Base-by-base conservation (phyloP, 2,113 vertebrate genomes). In the Colinus virginianus region DNA sequence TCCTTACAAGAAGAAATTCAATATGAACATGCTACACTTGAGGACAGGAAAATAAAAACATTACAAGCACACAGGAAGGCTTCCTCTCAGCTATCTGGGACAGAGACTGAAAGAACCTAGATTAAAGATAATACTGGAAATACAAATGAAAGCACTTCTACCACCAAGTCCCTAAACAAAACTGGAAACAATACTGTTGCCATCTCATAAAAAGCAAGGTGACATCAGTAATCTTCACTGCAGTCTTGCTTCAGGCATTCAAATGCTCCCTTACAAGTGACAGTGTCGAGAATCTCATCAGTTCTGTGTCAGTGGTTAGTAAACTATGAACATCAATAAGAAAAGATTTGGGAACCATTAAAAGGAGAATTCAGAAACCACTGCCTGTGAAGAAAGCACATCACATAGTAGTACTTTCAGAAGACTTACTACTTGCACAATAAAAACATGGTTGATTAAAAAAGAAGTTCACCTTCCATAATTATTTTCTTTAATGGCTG, bases 391-490 rank as follows among this genome's bases (percentile, higher is more conserved):
- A 25, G 6, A 76, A 89, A 79, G n/a, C 1, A 0, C 15, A 59
- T 22, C 74, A 64, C 45, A 34, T 32, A 68, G 43, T 9, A 36
- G 18, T 51, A 38, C 19, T 20, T 70, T 51, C 34, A 48, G 14
- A 69, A 78, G 32, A 78, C 49, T 43, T 63, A 12, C 2, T 49
- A 15, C 66, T 51, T 63, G 11, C 10, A 45, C 38, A 82, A 81
- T 9, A n/a, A 64, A 86, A 43, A 8, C 6, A 49, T 9, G 7
- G 34, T 56, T 42, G 1, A 5, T 56, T 17, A 36, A n/a, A 68
- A 25, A 26, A 55, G 32, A 34, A 58, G 12, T 6, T 42, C 0
- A 0, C 20, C 46, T 61, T 66, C 68, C 32, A 46, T 13, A 0
- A 84, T 72, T 2, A 2, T 23, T 55, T 15, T 20, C 67, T 56